Percentiles rank a stretch among this genome's conserved stretches.
Evolutionary conservation across 2,797 vertebrate species (phyloP).

Genomic region (Telmatherina bonti): DNA sequence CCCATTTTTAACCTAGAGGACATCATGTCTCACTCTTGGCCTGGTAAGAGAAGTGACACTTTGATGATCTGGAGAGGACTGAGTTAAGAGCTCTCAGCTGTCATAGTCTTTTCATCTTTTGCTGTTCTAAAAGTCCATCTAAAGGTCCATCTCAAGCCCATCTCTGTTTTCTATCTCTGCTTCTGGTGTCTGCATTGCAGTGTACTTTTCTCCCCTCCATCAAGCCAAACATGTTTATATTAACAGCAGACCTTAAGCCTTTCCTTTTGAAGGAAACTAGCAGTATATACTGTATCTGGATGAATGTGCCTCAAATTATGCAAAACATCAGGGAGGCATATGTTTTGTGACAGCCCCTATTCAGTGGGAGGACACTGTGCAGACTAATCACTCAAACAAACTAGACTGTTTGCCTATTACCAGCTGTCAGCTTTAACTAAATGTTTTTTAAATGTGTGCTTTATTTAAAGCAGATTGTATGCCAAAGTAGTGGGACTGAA

Average conservation of each 20-base stretch:
- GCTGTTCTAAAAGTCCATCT: slow-evolving; percentile 41
- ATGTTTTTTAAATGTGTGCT: slow-evolving; percentile 31
- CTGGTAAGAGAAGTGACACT: slow-evolving; percentile 64
- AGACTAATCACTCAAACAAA: slow-evolving; percentile 43
- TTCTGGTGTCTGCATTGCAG: slow-evolving; percentile 72
- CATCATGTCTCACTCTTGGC: slow-evolving; percentile 63
- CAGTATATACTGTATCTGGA: slow-evolving; percentile 26
- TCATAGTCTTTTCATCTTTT: slow-evolving; percentile 51
- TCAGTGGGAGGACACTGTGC: slow-evolving; percentile 43
- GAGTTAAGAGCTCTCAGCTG: slow-evolving; percentile 61
- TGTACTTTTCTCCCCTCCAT: too few relatives aligned
- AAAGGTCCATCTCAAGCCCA: slow-evolving; percentile 36
- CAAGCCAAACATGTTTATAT: slow-evolving; percentile 57
- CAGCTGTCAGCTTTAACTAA: slow-evolving; percentile 29
- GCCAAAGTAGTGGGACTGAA: slow-evolving; percentile 57
- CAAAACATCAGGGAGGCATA: slow-evolving; percentile 52
- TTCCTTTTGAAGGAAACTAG: slow-evolving; percentile 39
- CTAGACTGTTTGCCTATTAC: slow-evolving; percentile 11
- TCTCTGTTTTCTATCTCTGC: slow-evolving; percentile 29
- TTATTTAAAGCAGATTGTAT: slow-evolving; percentile 29
- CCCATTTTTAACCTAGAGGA: slow-evolving; percentile 72
- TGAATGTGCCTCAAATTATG: slow-evolving; percentile 28
- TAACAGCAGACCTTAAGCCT: slow-evolving; percentile 44
- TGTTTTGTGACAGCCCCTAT: slow-evolving; percentile 53
- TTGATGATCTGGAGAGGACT: slow-evolving; percentile 67